Evolutionary conservation across 1,140 invertebrate genomes (phyloP).

Genomic region (Macrobrachium rosenbergii): DNA sequence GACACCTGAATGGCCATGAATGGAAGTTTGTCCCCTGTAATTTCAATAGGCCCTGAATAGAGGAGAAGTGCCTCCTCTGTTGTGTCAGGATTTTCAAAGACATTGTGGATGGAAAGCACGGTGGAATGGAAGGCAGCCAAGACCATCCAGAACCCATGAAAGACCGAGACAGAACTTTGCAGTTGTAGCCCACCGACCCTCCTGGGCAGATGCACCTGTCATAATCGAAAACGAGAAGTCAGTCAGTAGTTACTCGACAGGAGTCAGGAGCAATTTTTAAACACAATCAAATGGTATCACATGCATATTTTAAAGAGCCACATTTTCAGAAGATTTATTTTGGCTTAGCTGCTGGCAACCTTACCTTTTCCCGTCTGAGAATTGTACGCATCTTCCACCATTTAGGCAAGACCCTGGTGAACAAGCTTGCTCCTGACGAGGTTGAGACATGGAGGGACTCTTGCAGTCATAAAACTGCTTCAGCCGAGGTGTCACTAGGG

Average conservation of each 20-base stretch:
- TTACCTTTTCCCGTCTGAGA: no score
- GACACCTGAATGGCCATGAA: conserved; percentile 39
- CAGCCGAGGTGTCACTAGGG: no score
- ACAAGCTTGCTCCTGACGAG: no score
- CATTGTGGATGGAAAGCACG: conserved; percentile 38
- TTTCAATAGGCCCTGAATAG: conserved; percentile 37
- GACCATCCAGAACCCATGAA: conserved; percentile 39
- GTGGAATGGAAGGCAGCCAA: conserved; percentile 28
- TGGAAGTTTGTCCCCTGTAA: background rate
- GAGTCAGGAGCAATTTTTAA: background rate
- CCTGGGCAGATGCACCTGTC: conserved; percentile 44
- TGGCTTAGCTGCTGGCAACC: no score
- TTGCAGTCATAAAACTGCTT: no score
- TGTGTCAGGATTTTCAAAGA: conserved; percentile 37
- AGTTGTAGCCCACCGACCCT: conserved; percentile 26
- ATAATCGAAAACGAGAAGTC: no score
- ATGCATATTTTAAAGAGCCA: no score
- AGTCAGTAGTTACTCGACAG: no score
- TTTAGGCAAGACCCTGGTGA: no score
- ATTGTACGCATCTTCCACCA: no score
- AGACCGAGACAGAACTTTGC: conserved; percentile 32
- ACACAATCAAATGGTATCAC: no score
- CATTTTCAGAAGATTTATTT: background rate
- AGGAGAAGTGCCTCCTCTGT: conserved; percentile 39
- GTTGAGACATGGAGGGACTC: no score